A percentile compares a stretch with the other conserved stretches of the same genome.
phyloP scores from a whole-genome alignment of 2,113 vertebrate genomes.

The Xenopus borealis region DNA sequence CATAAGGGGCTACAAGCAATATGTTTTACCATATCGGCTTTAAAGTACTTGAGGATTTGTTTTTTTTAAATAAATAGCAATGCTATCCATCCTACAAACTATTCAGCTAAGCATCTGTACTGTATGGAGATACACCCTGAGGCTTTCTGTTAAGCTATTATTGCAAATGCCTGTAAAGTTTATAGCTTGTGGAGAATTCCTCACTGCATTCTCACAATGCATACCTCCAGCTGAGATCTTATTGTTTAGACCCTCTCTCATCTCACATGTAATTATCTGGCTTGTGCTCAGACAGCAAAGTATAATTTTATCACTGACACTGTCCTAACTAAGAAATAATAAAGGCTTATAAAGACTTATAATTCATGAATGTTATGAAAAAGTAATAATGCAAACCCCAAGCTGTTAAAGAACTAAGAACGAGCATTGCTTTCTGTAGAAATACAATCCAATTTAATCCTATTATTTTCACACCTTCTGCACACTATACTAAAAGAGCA shows the following conservation, averaged over 20 bases:
- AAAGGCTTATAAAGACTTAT: background rate
- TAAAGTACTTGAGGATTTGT: background rate
- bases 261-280: conserved; percentile 16
- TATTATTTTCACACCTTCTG: too few relatives aligned
- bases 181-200: background rate
- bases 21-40: background rate
- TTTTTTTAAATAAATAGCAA: background rate
- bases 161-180: background rate
- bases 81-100: background rate
- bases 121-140: conserved; percentile 8
- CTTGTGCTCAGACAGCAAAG: background rate
- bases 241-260: background rate
- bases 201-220: background rate
- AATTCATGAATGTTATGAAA: background rate
- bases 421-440: too few relatives aligned
- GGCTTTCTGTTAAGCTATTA: conserved; percentile 6
- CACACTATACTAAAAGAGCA: too few relatives aligned
- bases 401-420: background rate
- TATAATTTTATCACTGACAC: too few relatives aligned
- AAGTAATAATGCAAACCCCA: too few relatives aligned
- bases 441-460: too few relatives aligned
- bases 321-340: background rate
- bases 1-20: too few relatives aligned
- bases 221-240: background rate
- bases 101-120: background rate